phyloP scores from a whole-genome alignment of 2,797 vertebrate species.

The Crenuchus spilurus region DNA sequence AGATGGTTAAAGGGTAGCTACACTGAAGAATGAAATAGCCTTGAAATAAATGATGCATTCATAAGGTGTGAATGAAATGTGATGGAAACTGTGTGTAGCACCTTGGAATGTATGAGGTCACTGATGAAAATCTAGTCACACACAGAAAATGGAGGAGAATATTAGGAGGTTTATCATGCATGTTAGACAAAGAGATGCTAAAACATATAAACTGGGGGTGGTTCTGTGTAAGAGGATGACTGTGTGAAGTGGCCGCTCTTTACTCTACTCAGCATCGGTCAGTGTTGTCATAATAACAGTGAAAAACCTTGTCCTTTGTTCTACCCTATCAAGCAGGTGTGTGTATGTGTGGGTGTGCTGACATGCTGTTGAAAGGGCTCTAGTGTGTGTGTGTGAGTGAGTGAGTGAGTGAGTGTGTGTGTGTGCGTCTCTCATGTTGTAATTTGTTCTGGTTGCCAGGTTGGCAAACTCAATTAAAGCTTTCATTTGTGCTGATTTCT shows the following conservation, averaged over 20 bases:
- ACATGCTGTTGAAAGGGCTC: background rate
- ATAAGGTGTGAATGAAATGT: conserved; percentile 33
- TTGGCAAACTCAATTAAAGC: conserved; percentile 11
- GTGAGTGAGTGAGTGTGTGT: background rate
- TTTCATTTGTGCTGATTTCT: background rate
- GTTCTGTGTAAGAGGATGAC: background rate
- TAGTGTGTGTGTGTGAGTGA: background rate
- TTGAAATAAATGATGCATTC: conserved; percentile 52
- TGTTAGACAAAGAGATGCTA: conserved; percentile 1
- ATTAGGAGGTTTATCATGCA: conserved; percentile 6
- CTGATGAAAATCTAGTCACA: background rate
- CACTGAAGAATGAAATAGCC: conserved; percentile 44
- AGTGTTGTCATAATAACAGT: background rate
- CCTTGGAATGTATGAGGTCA: conserved; percentile 19
- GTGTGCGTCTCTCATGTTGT: background rate
- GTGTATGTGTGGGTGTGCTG: background rate
- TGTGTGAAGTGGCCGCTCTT: background rate
- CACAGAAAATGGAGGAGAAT: background rate
- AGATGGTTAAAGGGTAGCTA: conserved; percentile 20
- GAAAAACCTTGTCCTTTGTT: conserved; percentile 15
- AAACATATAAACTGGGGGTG: background rate
- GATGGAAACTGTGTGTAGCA: conserved; percentile 1
- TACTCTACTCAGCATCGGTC: background rate
- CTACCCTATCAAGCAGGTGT: background rate
- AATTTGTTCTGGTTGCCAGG: conserved; percentile 23